Evolutionary conservation across 1,140 invertebrate species (phyloP), one percentile per base, ranked within the genome.

Genomic region (Drosophila nannoptera): DNA sequence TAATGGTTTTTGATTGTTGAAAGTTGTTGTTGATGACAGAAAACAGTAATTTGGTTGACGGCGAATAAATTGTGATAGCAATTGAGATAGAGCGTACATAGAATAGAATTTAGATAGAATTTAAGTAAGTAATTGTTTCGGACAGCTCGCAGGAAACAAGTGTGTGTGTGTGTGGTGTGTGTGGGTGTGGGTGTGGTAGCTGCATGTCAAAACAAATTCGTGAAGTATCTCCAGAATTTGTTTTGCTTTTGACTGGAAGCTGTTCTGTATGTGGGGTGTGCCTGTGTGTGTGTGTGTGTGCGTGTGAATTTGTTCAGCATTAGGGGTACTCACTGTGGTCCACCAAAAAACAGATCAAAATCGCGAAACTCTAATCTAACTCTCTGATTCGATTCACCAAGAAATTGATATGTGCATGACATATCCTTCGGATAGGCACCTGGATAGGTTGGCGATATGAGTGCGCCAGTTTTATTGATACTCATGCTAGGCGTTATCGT

Each of bases 281-380:
- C 56, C 22, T 31, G 5, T 33, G 45, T 32, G 38, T 49, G 11
- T 36, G 32, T 60, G 22, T 60, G 40, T 62, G 45, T 35, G 60
- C n/a, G 50, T 48, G 52, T 68, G 43, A 22, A 74, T 67, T 59
- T 80, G 63, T 86, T 29, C 70, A 86, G 81, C 81, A 86, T 86
- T 86, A 86, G 81, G 61, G 77, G 70, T 90, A 95, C 96, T 96
- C 92, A 99, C 98, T 99, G 98, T 86, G 97, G 94, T 77, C 98
- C 98, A 75, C 98, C 98, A 91, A 97, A 99, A 92, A 98, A 99
- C 56, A 99, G 93, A 91, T 99, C 98, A 91, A 99, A 99, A 91
- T 99, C 98, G 78, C 97, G 92, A 92, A 99, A 99, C 91, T 97
- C 97, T 69, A 99, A 92, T 68, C 97, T 94, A 74, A 99, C 96